Base-by-base conservation (phyloP, 2,888 invertebrate species). In the Rosalia funebris region DNA sequence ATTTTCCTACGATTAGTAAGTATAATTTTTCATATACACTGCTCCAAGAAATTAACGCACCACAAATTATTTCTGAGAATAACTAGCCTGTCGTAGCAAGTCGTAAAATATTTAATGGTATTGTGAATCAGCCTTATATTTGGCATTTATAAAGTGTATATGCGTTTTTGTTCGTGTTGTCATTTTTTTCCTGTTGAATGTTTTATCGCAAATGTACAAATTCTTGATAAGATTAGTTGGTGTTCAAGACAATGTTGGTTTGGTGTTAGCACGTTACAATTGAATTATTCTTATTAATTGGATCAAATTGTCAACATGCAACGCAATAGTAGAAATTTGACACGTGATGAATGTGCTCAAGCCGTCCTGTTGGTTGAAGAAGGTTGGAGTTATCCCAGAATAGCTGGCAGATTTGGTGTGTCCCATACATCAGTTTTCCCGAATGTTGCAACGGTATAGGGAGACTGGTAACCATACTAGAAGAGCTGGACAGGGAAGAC, bases 301-400 rank as follows among this genome's bases (percentile, higher is more conserved):
- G 4, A 3, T 25, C 25, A 5, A 25, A 25, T 25, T 25, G 25
- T 25, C 25, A 25, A 25, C 25, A 25, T 25, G 25, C 7, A 25
- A 25, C 25, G 25, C 7, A 7, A 25, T 5, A 25, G 4, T 7
- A 25, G 25, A 25, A 25, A 54, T 44, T 41, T 32, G 42, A 31
- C 16, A 41, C 41, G 16, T 15, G 41, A 41, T 41, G 41, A 41
- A 41, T 41, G 31, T 32, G 46, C 46, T 31, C 41, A 46, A 56
- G 20, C 15, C 36, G 46, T n/a, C 11, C 15, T 14, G 14, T 42
- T 42, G 19, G 14, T 15, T 17, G 25, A 25, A 25, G 25, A 25
- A 25, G 25, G 25, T 25, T 5, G 25, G 4, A 25, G 25, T 3
- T 25, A 25, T 25, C 25, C 4, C 7, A 25, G 25, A 25, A 25